Conservation (phyloP, 2,113 vertebrate species). For the Cavia porcellus region DNA sequence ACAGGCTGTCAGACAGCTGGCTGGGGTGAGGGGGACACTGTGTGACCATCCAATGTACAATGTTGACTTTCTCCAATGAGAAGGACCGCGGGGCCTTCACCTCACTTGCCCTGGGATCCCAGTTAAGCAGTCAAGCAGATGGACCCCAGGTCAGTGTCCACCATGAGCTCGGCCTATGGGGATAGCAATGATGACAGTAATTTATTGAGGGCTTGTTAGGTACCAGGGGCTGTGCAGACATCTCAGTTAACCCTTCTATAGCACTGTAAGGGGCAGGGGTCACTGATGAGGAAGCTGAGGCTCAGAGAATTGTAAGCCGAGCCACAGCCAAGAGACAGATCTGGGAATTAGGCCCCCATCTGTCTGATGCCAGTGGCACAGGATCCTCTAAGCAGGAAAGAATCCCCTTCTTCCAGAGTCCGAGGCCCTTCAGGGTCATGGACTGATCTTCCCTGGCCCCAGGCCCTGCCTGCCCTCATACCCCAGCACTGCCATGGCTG, state of each 20-base stretch:
- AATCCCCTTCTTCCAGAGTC: not conserved
- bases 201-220: not conserved
- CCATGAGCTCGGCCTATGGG: not conserved
- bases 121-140: constrained; percentile 10
- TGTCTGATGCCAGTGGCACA: not conserved
- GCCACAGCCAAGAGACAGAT: not conserved
- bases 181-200: no score
- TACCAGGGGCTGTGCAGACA: not conserved
- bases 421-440: not conserved
- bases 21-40: constrained; percentile 68
- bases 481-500: fast-evolving
- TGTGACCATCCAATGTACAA: constrained; percentile 68
- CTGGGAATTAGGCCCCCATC: not conserved
- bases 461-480: not conserved
- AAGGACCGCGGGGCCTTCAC: constrained; percentile 57
- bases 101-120: constrained; percentile 31
- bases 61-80: not conserved
- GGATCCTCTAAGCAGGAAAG: not conserved
- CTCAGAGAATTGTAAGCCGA: not conserved
- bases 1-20: constrained; percentile 76
- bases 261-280: not conserved
- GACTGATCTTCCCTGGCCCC: not conserved
- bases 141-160: not conserved
- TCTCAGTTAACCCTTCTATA: not conserved
- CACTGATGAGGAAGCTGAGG: not conserved